phyloP scores from a whole-genome alignment of 2,113 vertebrate genomes.

The Albula goreensis region DNA sequence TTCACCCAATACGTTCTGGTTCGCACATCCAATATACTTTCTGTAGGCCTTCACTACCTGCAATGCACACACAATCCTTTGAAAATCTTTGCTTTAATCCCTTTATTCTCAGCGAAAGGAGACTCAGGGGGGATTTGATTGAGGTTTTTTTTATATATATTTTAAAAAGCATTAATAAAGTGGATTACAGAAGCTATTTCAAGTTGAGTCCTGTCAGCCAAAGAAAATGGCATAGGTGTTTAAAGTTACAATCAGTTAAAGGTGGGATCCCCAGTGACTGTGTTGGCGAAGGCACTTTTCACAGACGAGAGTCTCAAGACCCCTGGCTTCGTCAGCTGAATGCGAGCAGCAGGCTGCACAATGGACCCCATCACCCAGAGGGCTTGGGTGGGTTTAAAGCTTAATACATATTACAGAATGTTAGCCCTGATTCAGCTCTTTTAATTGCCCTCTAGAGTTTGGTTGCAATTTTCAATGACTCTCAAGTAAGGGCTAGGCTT shows the following conservation, averaged over 20 bases:
- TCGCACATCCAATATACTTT: background rate
- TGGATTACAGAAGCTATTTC: background rate
- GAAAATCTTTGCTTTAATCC: background rate
- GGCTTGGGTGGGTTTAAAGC: no score
- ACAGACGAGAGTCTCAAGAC: background rate
- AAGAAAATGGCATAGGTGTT: background rate
- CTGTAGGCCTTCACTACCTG: background rate
- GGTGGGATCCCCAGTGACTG: background rate
- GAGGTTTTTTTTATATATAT: background rate
- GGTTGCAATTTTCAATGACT: no score
- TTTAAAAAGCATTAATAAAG: background rate
- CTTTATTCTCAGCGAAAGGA: background rate
- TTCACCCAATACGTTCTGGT: background rate
- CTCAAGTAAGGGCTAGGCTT: no score
- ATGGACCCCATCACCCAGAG: no score
- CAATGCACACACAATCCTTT: background rate
- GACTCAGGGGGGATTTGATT: background rate
- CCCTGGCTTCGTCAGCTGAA: no score
- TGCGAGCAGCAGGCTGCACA: no score
- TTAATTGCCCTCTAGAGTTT: no score
- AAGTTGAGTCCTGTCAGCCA: background rate
- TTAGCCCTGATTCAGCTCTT: no score
- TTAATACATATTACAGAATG: no score
- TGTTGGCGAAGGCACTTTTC: background rate
- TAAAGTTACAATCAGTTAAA: background rate